Evolutionary conservation across 37 sponge, comb jelly and placozoan genomes (phyloP).

Genomic region (Bolinopsis microptera): DNA sequence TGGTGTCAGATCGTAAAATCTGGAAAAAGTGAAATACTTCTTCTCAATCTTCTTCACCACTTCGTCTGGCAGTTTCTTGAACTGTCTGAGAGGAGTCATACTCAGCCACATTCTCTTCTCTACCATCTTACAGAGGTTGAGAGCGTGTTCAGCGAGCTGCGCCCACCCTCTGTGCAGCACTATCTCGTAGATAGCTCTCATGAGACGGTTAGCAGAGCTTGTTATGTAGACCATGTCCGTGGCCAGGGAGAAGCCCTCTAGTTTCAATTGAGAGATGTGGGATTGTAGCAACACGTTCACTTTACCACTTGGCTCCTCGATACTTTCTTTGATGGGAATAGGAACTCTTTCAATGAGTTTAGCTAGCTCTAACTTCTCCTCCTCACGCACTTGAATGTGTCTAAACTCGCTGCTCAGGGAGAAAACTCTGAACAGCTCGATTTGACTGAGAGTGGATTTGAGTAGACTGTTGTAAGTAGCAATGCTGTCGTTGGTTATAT

Average conservation of each 20-base stretch:
- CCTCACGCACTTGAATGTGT: slow-evolving; percentile 95
- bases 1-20: slow-evolving; percentile 88
- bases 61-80: slow-evolving; percentile 94
- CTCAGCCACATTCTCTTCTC: slow-evolving; percentile 98
- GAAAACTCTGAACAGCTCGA: slow-evolving; percentile 95
- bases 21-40: slow-evolving; percentile 96
- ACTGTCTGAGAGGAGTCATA: slow-evolving; percentile 98
- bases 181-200: slow-evolving; percentile 95
- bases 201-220: slow-evolving; percentile 94
- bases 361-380: slow-evolving; percentile 93
- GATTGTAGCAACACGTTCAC: slow-evolving; percentile 96
- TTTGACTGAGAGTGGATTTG: slow-evolving; percentile 93
- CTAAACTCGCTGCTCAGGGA: slow-evolving; percentile 97
- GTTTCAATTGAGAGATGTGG: slow-evolving; percentile 96
- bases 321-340: slow-evolving; percentile 96
- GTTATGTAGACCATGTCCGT: slow-evolving; percentile 99
- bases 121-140: slow-evolving; percentile 95
- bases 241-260: slow-evolving; percentile 96
- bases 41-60: slow-evolving; percentile 94
- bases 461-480: slow-evolving; percentile 93
- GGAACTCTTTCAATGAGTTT: slow-evolving; percentile 93
- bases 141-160: slow-evolving; percentile 81
- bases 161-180: slow-evolving; percentile 95
- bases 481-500: slow-evolving; percentile 88
- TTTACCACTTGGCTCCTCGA: slow-evolving; percentile 98